phyloP scores from a whole-genome alignment of 2,797 vertebrate genomes.

The Melanotaenia pygmaea region DNA sequence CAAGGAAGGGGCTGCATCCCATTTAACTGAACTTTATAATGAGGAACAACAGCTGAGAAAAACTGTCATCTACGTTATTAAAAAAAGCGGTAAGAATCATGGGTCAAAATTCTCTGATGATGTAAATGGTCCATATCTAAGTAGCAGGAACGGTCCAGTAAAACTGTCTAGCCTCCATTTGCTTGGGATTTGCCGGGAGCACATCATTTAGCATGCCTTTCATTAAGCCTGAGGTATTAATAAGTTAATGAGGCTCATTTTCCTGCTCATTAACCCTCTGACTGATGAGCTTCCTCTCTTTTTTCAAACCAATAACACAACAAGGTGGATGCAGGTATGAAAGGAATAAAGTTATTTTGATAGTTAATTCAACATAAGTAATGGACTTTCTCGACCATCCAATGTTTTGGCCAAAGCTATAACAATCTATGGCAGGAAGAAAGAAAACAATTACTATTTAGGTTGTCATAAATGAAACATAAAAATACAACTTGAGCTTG shows the following conservation, averaged over 20 bases:
- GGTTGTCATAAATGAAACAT: conserved; percentile 19
- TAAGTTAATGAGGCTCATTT: conserved; percentile 16
- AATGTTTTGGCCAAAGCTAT: conserved; percentile 12
- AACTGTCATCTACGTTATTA: no score
- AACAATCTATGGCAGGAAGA: conserved; percentile 46
- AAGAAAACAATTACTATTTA: conserved; percentile 51
- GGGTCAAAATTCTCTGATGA: not conserved
- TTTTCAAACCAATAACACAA: not conserved
- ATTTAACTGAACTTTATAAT: not conserved
- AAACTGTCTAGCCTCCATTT: not conserved
- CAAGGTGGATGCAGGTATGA: not conserved
- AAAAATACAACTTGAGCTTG: conserved; percentile 25
- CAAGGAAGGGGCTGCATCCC: not conserved
- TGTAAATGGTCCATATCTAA: not conserved
- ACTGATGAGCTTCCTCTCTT: not conserved
- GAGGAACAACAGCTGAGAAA: not conserved
- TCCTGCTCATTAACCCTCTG: not conserved
- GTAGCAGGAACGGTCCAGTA: not conserved
- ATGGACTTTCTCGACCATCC: conserved; percentile 20
- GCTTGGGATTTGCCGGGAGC: conserved; percentile 1
- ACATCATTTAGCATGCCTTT: conserved; percentile 27
- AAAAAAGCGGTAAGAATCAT: not conserved
- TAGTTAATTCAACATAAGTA: not conserved
- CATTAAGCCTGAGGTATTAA: not conserved
- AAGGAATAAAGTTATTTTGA: not conserved